Evolutionary conservation across 2,113 vertebrate genomes (phyloP).

Genomic region (Anguilla japonica): DNA sequence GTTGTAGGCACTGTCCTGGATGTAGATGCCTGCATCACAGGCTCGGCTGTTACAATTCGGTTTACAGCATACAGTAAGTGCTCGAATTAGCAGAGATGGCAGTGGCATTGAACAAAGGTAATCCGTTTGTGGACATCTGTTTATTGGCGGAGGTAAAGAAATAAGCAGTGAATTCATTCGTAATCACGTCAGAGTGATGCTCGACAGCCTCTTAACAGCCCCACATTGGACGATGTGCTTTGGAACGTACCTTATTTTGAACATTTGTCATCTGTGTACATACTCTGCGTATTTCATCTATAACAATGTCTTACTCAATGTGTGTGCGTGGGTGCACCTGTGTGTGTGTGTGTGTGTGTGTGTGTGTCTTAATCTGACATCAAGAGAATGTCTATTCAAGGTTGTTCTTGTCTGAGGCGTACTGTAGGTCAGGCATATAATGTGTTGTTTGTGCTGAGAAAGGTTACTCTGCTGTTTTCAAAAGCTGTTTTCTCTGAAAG

Average conservation of each 20-base stretch:
- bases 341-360: background rate
- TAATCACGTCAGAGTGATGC: background rate
- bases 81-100: background rate
- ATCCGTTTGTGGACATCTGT: background rate
- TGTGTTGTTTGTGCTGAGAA: background rate
- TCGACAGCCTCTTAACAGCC: too few species aligned
- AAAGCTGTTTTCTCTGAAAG: background rate
- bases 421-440: background rate
- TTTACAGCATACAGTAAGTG: background rate
- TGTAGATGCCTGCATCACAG: conserved; percentile 19
- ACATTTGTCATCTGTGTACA: background rate
- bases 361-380: background rate
- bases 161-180: background rate
- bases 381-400: background rate
- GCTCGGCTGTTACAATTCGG: background rate
- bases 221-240: background rate
- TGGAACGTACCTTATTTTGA: background rate
- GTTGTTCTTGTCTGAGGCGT: background rate
- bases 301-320: too few species aligned
- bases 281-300: background rate
- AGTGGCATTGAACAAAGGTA: too few species aligned
- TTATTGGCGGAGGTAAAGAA: background rate
- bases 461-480: background rate
- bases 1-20: too few species aligned
- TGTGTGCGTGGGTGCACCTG: background rate